Percentiles rank a stretch among this genome's conserved stretches.
These are phyloP conservation scores for Bombus polaris DNA, from an alignment of 1,140 invertebrate species.

Conservation along the genomic window DNA sequence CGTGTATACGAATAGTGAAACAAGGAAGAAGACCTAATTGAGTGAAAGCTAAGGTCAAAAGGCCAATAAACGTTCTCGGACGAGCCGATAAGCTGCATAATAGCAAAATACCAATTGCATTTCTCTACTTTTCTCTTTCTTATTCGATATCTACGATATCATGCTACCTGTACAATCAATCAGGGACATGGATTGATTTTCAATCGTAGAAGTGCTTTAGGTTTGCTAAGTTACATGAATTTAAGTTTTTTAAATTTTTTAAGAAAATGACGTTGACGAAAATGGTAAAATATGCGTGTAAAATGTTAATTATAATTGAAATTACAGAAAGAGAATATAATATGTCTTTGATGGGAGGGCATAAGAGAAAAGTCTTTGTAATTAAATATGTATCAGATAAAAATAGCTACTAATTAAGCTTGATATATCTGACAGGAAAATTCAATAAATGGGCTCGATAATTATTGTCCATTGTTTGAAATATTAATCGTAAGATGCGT, in stretches of 20 bases:
- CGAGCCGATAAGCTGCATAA: slow-evolving; percentile 48
- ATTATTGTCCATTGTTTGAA: slow-evolving; percentile 27
- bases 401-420: slow-evolving; percentile 17
- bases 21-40: slow-evolving; percentile 50
- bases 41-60: slow-evolving; percentile 56
- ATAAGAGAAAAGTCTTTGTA: background rate
- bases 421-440: background rate
- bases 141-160: background rate
- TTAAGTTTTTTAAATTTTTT: background rate
- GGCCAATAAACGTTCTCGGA: slow-evolving; percentile 51
- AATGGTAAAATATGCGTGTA: background rate
- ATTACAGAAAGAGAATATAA: background rate
- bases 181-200: background rate
- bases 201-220: background rate
- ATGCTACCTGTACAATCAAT: background rate
- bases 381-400: background rate
- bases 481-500: background rate
- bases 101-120: slow-evolving; percentile 55
- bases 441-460: background rate
- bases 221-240: background rate
- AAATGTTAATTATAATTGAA: background rate
- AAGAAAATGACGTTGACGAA: background rate
- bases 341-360: background rate
- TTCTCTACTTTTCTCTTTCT: slow-evolving; percentile 49
- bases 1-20: slow-evolving; percentile 23